phyloP scores from a whole-genome alignment of 2,888 invertebrate species.

The Nephrotoma flavescens region DNA sequence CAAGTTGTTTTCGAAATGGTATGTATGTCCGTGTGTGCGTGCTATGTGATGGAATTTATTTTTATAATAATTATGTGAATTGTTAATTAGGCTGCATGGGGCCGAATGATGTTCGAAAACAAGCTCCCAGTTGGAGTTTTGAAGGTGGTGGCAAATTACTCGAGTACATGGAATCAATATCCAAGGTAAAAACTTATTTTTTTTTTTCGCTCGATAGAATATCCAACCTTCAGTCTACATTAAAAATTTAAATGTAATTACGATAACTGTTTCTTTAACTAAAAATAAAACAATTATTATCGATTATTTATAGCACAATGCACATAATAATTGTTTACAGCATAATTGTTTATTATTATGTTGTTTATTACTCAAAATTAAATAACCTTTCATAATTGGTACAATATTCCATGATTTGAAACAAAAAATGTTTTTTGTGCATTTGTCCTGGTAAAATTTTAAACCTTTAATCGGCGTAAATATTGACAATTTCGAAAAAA shows the following conservation, averaged over 20 bases:
- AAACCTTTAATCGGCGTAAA: too few species aligned
- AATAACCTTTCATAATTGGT: too few species aligned
- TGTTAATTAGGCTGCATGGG: slow-evolving; percentile 15
- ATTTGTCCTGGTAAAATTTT: too few species aligned
- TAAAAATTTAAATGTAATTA: background rate
- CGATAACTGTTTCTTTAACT: background rate
- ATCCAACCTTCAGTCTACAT: background rate
- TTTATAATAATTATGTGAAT: background rate
- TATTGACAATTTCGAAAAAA: too few species aligned
- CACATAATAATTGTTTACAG: background rate
- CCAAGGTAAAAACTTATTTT: slow-evolving; percentile 39
- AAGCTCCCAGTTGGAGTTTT: slow-evolving; percentile 60
- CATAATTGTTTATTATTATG: too few species aligned
- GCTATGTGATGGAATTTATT: background rate
- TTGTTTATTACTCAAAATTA: too few species aligned
- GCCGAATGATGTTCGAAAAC: slow-evolving; percentile 41
- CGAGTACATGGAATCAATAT: slow-evolving; percentile 52
- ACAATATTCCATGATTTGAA: too few species aligned
- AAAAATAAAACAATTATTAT: background rate
- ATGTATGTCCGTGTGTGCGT: background rate
- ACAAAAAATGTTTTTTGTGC: too few species aligned
- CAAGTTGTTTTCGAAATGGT: background rate
- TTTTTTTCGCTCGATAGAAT: background rate
- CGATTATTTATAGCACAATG: background rate
- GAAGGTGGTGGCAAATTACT: slow-evolving; percentile 71